Evolutionary conservation across 2,888 invertebrate genomes (phyloP), one percentile per base, ranked within the genome.

Genomic region (Macropis europaea): DNA sequence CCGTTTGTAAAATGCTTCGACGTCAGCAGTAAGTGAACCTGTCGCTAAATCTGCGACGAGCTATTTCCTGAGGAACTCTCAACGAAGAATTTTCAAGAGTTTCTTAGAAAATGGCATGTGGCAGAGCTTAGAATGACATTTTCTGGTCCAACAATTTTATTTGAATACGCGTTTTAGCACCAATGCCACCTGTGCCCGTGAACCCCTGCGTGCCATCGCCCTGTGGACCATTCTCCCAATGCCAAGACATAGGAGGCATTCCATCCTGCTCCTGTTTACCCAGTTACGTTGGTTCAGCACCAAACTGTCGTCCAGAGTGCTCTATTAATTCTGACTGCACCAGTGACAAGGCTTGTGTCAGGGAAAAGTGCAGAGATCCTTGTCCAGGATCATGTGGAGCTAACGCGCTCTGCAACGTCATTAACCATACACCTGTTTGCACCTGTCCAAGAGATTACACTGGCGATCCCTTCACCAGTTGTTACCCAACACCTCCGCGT

Each of bases 171-270:
- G 0, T 69, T 71, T 60, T 64, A 73, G 73, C 64, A n/a, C 15
- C 28, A 6, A 7, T 47, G 9, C 52, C 62, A 95, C 88, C 95
- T 94, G 67, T 96, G 95, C 89, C 90, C 93, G 81, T 53, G 11
- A 82, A 93, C 67, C 94, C 94, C n/a, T 95, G 94, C 84, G 90
- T 92, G 53, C 94, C 94, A 47, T 94, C 94, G 30, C 94, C 94
- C 7, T 95, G 95, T 83, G 95, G 95, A 19, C 92, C 93, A 7
- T 94, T 95, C 86, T 92, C 95, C 5, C 90, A 92, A 85, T 95
- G 95, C 83, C 92, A 91, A 86, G 93, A 92, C 81, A 90, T 91
- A 76, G 94, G 94, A 26, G 76, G 73, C 9, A 66, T 64, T 26
- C 64, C 90, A 7, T 84, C 90, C 4, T 92, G 92, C 77, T 88